phyloP scores from a whole-genome alignment of 2,113 vertebrate species.

The Vimba vimba region DNA sequence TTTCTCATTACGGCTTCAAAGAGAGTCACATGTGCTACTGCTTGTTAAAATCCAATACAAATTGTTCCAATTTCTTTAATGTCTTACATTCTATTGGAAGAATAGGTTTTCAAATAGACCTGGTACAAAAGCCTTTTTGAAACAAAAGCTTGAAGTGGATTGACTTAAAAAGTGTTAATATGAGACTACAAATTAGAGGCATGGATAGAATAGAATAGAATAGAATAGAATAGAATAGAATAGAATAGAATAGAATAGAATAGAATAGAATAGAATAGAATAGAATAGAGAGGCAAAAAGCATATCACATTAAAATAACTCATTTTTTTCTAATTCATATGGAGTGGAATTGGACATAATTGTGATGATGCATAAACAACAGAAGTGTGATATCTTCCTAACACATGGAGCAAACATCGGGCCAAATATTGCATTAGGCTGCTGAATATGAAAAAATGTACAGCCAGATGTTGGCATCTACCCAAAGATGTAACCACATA shows the following conservation, averaged over 20 bases:
- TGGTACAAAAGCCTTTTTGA: not conserved
- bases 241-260: not conserved
- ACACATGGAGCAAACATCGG: not conserved
- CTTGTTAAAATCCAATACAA: slow-evolving; percentile 7
- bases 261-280: not conserved
- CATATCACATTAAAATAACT: not conserved
- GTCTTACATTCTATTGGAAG: not conserved
- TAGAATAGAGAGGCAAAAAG: not conserved
- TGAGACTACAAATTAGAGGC: slow-evolving; percentile 18
- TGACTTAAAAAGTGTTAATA: slow-evolving; percentile 3
- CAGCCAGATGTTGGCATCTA: not conserved
- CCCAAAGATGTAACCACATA: not conserved
- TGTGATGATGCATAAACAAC: not conserved
- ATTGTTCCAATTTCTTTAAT: not conserved
- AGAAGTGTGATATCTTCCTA: not conserved
- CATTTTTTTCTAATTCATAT: not conserved
- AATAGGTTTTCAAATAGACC: not conserved
- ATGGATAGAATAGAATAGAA: not conserved
- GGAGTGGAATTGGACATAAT: not conserved
- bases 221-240: not conserved
- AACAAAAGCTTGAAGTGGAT: not conserved
- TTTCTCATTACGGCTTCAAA: not conserved
- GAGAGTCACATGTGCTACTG: not conserved
- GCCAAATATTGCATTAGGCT: not conserved
- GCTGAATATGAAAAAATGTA: not conserved